Evolutionary conservation across 2,797 vertebrate species (phyloP), one percentile per base, ranked within the genome.

Genomic region (Argya squamiceps): DNA sequence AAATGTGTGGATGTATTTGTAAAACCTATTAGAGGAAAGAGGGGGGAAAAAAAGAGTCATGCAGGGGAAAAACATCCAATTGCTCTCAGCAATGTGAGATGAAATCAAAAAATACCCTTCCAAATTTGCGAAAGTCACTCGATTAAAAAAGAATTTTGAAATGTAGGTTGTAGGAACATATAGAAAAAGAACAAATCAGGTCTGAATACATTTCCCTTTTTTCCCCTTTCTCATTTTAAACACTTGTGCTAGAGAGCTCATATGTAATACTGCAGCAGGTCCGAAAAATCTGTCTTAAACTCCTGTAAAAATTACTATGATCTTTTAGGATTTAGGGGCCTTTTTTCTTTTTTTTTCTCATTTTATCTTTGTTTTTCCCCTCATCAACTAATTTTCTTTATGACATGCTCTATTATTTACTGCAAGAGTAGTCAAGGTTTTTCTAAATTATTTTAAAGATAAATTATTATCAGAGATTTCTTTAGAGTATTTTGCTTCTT

Each of bases 131-230:
- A 83, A 79, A 83, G 56, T 79, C 50, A 27, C 65, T 89, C 88
- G 65, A 85, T 96, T 92, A 63, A 92, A 95, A 93, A 78, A 59
- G 6, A 50, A 53, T 93, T 97, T 96, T 67, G 52, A 53, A 93
- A 63, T 84, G 32, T 62, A 82, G 80, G 27, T 49, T 92, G 86
- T 69, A 68, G n/a, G 56, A 87, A 69, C n/a, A 32, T 52, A 36
- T 1, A 75, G 41, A 85, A 96, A 77, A 71, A 87, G 68, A 95
- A 58, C 27, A 91, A 80, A 91, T 67, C 63, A 9, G 63, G 14
- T 75, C 64, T 88, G 70, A 32, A 78, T 15, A 58, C 13, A 23
- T 81, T 76, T 74, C 10, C 12, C 22, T 60, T 26, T 22, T 15
- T 7, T 14, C 15, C 4, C 46, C 17, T 82, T 67, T 47, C 43